These are phyloP conservation scores for Drosophila gaucha DNA, from an alignment of 2,888 invertebrate genomes.

Conservation along the genomic window DNA sequence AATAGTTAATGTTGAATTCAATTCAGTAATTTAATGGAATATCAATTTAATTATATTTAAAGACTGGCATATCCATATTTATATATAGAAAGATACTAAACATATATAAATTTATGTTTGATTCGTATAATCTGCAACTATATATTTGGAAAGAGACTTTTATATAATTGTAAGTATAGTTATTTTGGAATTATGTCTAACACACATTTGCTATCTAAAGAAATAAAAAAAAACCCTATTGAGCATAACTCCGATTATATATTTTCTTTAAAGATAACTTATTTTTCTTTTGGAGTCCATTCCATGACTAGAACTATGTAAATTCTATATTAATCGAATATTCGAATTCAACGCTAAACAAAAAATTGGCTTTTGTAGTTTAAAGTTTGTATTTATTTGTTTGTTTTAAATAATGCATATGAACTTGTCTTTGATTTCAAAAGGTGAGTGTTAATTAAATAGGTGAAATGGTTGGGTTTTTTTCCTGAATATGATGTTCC, in stretches of 20 bases:
- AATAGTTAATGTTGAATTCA: conserved; percentile 41
- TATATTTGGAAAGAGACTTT: conserved; percentile 36
- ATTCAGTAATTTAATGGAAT: conserved; percentile 50
- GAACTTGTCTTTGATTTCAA: conserved; percentile 59
- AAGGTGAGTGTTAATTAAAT: conserved; percentile 50
- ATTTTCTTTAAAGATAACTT: conserved; percentile 3
- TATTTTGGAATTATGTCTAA: conserved; percentile 9
- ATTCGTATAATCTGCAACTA: conserved; percentile 32
- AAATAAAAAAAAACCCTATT: conserved; percentile 23
- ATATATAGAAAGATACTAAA: conserved; percentile 15
- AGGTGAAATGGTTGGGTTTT: conserved; percentile 26
- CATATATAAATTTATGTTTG: conserved; percentile 25
- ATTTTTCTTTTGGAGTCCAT: conserved; percentile 2
- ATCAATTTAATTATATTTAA: conserved; percentile 20
- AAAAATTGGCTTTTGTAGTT: conserved; percentile 38
- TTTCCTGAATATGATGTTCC: conserved; percentile 24
- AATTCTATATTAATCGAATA: conserved; percentile 11
- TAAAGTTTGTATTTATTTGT: conserved; percentile 51
- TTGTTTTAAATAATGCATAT: conserved; percentile 59
- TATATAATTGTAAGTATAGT: conserved; percentile 4
- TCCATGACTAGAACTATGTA: conserved; percentile 47
- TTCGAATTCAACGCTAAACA: conserved; percentile 18
- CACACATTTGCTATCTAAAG: conserved; percentile 29
- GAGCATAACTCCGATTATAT: conserved; percentile 32
- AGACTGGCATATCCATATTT: conserved; percentile 21